phyloP scores from a whole-genome alignment of 2,888 invertebrate genomes.

The Cheiracanthium punctorium region DNA sequence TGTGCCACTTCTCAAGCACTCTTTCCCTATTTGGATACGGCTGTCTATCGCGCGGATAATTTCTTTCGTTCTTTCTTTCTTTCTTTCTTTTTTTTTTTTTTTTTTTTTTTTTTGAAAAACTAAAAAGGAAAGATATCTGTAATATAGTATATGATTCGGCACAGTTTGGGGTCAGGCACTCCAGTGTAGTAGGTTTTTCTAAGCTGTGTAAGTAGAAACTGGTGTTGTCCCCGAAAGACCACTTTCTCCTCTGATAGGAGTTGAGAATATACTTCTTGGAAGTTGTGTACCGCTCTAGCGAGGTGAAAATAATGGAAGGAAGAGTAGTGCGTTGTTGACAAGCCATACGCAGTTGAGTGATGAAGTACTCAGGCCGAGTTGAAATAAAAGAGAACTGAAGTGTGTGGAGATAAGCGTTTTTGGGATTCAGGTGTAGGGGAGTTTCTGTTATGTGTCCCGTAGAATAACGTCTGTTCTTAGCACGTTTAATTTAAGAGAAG shows the following conservation, averaged over 20 bases:
- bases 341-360: not conserved
- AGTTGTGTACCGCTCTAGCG: not conserved
- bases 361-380: not conserved
- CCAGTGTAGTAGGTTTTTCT: not conserved
- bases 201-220: not conserved
- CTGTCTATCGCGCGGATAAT: no score
- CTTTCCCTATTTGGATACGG: not conserved
- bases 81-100: no score
- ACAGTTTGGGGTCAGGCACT: not conserved
- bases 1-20: not conserved
- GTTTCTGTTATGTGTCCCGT: no score
- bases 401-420: no score
- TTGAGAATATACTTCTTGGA: slow-evolving; percentile 4
- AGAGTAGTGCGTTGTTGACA: not conserved
- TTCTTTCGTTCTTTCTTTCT: no score
- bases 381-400: no score
- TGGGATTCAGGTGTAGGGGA: no score
- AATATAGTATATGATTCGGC: no score
- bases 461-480: no score
- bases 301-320: not conserved
- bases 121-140: no score
- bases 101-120: no score
- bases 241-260: not conserved
- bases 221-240: not conserved
- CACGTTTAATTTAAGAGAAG: no score